Evolutionary conservation across 2,888 invertebrate species (phyloP), one percentile per base, ranked within the genome.

Genomic region (Drosophila silvestris): DNA sequence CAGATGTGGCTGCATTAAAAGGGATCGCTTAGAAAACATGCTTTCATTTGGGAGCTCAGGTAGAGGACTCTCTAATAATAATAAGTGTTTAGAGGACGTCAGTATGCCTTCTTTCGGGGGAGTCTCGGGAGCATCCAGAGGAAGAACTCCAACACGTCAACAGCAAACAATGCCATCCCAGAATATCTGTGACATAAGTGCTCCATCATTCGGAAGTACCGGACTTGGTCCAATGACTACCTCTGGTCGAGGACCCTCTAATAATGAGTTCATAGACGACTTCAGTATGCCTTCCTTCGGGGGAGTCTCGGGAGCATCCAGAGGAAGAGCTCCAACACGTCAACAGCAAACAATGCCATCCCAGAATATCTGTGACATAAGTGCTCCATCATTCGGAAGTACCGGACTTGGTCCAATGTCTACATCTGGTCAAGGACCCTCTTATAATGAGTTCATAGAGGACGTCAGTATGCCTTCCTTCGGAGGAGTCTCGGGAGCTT

Each of bases 401-500:
- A 33, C 22, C 26, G 26, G 41, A 1, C 33, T n/a, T 16, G 14
- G 37, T 16, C 5, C 4, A 14, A 41, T 26, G 59, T 44, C n/a
- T 73, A 77, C 10, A n/a, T 22, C 41, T 6, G 28, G 14, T 30
- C 14, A 5, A 22, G 57, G 5, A 44, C 10, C 32, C 5, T 2
- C 22, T 12, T 6, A n/a, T 22, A 41, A 41, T 6, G 39, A 70
- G 16, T 57, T 19, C 32, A n/a, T 54, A 3, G 57, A 53, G 0
- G 33, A 74, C n/a, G 19, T 62, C 14, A 60, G 61, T 5, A 60
- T 53, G 35, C 74, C 76, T 0, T 32, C 67, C 0, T 61, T 59
- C 26, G 58, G n/a, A 1, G 33, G 33, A 32, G 28, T 47, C 14
- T 71, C 64, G 1, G 39, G 54, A 14, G n/a, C 32, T 12, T 39